These are phyloP conservation scores for Halocynthia roretzi DNA, from an alignment of 23 tunicate genomes.

Conservation along the genomic window DNA sequence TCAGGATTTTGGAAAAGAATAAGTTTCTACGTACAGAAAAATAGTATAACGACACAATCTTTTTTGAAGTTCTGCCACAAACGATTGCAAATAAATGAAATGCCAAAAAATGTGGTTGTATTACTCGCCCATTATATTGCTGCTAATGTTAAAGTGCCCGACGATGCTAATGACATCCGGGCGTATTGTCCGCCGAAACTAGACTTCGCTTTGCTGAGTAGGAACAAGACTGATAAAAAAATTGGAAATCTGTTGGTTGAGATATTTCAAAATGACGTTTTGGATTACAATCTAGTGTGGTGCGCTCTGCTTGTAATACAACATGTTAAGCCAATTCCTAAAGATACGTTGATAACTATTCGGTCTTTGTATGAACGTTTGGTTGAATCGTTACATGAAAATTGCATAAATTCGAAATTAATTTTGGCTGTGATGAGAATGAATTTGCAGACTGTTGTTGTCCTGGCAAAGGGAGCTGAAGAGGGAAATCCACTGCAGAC, in stretches of 20 bases:
- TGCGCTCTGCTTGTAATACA: constrained; percentile 22
- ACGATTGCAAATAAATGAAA: constrained; percentile 17
- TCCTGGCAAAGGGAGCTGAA: background rate
- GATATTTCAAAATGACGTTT: constrained; percentile 5
- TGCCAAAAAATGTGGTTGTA: constrained; percentile 6
- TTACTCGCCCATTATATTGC: constrained; percentile 22
- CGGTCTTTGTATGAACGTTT: background rate
- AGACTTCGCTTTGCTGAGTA: constrained; percentile 41
- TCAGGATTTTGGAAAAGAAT: constrained; percentile 10
- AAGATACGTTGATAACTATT: background rate
- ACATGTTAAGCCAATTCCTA: constrained; percentile 23
- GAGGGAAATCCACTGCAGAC: background rate
- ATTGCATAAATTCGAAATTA: background rate
- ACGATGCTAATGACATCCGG: constrained; percentile 18
- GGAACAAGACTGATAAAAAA: constrained; percentile 2
- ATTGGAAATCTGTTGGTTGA: constrained; percentile 22
- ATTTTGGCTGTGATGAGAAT: constrained; percentile 19
- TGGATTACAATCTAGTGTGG: constrained; percentile 37
- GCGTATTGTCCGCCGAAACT: constrained; percentile 12
- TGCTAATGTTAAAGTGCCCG: constrained; percentile 19
- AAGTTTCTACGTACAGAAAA: background rate
- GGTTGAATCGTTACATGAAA: background rate
- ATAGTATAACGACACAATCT: constrained; percentile 1
- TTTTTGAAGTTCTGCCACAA: constrained; percentile 48
- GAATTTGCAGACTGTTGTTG: background rate